Evolutionary conservation across 2,888 invertebrate species (phyloP).

Genomic region (Pristionchus fissidentatus): DNA sequence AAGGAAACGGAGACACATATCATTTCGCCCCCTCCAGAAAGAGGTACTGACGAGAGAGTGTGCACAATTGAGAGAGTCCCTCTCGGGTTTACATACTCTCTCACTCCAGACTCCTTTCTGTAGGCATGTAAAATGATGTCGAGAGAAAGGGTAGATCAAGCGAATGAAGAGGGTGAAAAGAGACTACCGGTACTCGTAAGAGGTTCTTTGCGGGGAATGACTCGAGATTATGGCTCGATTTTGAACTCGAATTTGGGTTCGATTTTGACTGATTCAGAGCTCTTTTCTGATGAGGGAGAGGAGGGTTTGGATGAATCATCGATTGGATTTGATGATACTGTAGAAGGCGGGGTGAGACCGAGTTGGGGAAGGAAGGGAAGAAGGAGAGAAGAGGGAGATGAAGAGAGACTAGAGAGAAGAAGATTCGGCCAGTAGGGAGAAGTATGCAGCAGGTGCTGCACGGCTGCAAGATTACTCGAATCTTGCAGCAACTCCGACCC

Average conservation of each 20-base stretch:
- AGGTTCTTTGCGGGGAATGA: background rate
- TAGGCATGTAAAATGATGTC: no score
- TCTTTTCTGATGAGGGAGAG: constrained; percentile 15
- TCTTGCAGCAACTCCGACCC: background rate
- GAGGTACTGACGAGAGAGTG: no score
- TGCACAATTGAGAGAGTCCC: no score
- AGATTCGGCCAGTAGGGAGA: constrained; percentile 15
- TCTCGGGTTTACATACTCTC: no score
- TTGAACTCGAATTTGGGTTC: no score
- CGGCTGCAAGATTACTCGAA: constrained; percentile 5
- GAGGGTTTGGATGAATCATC: background rate
- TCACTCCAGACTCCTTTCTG: no score
- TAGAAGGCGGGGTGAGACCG: background rate
- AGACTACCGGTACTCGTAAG: constrained; percentile 7
- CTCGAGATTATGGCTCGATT: background rate
- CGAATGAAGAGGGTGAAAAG: background rate
- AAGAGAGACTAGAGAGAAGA: background rate
- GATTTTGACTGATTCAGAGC: background rate
- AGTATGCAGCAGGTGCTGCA: background rate
- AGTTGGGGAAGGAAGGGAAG: background rate
- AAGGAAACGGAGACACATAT: no score
- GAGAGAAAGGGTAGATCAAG: background rate
- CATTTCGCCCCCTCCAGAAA: no score
- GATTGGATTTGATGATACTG: background rate
- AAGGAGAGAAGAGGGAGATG: background rate